Conservation (phyloP, 2,113 vertebrate species). For the Python bivittatus region DNA sequence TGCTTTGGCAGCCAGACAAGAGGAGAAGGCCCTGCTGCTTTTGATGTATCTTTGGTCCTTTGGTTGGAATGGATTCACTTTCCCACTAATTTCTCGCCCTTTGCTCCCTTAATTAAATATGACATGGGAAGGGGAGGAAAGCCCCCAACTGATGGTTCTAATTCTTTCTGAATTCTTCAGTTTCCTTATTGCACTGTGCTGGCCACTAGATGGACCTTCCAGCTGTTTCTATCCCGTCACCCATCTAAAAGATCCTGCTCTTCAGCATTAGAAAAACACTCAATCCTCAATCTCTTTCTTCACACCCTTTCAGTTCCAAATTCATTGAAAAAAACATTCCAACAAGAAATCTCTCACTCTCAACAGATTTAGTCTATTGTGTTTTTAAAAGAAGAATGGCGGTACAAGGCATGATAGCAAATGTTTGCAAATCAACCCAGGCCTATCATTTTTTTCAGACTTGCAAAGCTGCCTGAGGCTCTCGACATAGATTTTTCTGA, state of each 20-base stretch:
- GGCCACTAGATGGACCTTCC: accelerated
- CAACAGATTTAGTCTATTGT: background rate
- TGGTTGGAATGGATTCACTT: background rate
- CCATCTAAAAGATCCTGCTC: constrained; percentile 31
- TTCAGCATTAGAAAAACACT: background rate
- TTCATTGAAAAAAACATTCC: background rate
- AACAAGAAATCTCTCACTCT: constrained; percentile 27
- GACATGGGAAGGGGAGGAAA: background rate
- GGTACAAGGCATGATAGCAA: background rate
- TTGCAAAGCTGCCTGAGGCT: background rate
- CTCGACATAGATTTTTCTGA: background rate
- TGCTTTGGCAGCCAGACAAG: background rate
- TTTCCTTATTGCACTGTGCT: background rate
- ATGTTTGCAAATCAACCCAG: background rate
- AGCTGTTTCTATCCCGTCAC: background rate
- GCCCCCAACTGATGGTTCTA: background rate
- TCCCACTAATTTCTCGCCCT: background rate
- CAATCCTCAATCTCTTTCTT: background rate
- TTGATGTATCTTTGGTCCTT: constrained; percentile 12
- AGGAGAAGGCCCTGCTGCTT: accelerated
- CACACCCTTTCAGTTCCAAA: background rate
- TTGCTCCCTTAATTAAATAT: background rate
- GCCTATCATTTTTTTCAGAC: accelerated
- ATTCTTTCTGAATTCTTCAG: background rate
- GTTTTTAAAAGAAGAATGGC: constrained; percentile 6